Evolutionary conservation across 2,113 vertebrate species (phyloP).

Genomic region (Paratilapia polleni): DNA sequence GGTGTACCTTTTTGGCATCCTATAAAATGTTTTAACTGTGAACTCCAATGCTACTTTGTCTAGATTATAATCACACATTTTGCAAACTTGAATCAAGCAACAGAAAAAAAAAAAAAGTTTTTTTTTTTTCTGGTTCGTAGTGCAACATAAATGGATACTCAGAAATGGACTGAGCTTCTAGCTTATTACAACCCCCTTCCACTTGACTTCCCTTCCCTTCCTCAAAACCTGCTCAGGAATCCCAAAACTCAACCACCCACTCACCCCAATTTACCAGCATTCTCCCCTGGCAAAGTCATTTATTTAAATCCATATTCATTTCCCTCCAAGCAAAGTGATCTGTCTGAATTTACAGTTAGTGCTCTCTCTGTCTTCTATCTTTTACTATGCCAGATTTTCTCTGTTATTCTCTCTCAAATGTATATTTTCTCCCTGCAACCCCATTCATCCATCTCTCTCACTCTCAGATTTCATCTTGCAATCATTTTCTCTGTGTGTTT

Average conservation of each 20-base stretch:
- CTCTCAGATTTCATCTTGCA: conserved; percentile 60
- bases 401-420: conserved; percentile 61
- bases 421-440: conserved; percentile 48
- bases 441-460: conserved; percentile 51
- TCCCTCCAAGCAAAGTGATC: conserved; percentile 65
- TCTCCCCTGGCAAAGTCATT: conserved; percentile 65
- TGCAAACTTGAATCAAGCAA: not conserved
- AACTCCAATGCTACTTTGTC: not conserved
- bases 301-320: conserved; percentile 72
- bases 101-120: not conserved
- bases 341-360: conserved; percentile 69
- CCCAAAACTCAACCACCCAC: conserved; percentile 58
- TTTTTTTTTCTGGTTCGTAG: not conserved
- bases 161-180: conserved; percentile 5
- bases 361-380: conserved; percentile 42
- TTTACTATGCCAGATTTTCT: conserved; percentile 51
- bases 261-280: conserved; percentile 42
- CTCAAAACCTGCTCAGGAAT: conserved; percentile 36
- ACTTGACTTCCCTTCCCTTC: conserved; percentile 9
- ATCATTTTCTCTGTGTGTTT: conserved; percentile 37
- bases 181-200: conserved; percentile 22
- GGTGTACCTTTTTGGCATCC: not conserved
- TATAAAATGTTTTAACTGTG: not conserved
- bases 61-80: not conserved
- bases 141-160: conserved; percentile 1